Percentiles rank a stretch among this genome's conserved stretches.
Evolutionary conservation across 1,140 invertebrate species (phyloP).

Genomic region (Brachionus koreanus): DNA sequence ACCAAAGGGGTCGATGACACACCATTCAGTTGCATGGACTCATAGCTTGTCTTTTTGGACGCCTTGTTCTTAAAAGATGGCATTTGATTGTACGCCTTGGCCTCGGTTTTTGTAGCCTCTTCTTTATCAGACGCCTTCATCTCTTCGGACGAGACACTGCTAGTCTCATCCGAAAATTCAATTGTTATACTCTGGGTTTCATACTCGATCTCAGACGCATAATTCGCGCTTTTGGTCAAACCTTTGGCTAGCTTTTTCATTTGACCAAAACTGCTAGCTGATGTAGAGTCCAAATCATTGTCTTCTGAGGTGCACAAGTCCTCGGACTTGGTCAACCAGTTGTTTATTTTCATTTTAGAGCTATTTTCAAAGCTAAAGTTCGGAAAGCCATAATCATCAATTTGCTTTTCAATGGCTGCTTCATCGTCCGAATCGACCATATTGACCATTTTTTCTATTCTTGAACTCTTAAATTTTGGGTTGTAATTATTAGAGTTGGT

Average conservation of each 20-base stretch:
- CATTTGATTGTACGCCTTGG: not conserved
- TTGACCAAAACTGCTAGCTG: not conserved
- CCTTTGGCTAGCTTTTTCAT: not conserved
- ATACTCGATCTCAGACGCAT: not conserved
- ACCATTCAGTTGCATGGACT: not conserved
- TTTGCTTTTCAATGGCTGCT: not conserved
- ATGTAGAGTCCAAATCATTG: slow-evolving; percentile 9
- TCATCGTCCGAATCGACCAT: slow-evolving; percentile 25
- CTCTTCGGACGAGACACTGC: not conserved
- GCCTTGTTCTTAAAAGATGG: not conserved
- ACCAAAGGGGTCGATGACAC: not conserved
- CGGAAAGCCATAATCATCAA: slow-evolving; percentile 23
- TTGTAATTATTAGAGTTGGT: not conserved
- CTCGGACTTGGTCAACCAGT: slow-evolving; percentile 7
- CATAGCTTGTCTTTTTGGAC: not conserved
- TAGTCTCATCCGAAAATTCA: slow-evolving; percentile 35
- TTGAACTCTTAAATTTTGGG: not conserved
- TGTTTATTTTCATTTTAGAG: slow-evolving; percentile 42
- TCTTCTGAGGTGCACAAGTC: not conserved
- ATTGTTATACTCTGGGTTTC: slow-evolving; percentile 24
- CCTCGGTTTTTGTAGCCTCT: not conserved
- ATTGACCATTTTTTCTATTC: not conserved
- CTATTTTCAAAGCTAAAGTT: not conserved
- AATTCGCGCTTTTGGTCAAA: not conserved
- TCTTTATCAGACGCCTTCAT: not conserved